Evolutionary conservation across 1,140 invertebrate species (phyloP), one percentile per base, ranked within the genome.

Genomic region (Sycobia sp.): DNA sequence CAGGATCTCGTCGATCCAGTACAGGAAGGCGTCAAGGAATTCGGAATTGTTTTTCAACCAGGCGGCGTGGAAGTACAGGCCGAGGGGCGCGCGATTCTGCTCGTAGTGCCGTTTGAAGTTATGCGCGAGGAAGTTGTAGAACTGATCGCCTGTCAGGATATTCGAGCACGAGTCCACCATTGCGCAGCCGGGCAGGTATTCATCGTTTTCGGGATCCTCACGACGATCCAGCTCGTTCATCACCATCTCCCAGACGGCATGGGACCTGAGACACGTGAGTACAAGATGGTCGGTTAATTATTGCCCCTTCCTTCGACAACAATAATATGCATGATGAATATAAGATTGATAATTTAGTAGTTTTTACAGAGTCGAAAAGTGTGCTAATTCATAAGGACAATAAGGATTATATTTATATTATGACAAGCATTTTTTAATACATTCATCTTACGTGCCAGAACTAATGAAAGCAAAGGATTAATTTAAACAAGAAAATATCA

Each of bases 181-280:
- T 67, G 94, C 93, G 73, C 95, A 98, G 43, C 95, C 95, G 3
- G 94, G 92, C 3, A 97, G 82, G 70, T 94, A 92, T 77, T 97
- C 94, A 73, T 96, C 94, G 72, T 94, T 93, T 65, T 85, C 89
- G 0, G 94, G 94, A 76, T 96, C 93, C 78, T 96, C 95, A 63
- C 95, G 87, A 64, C 94, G 86, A 82, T 97, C 94, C 69, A 96
- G 80, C 77, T 97, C 94, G 76, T 97, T 97, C 91, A 97, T 94
- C n/a, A 96, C 94, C 92, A 97, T 96, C 82, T 97, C 95, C 95
- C 95, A 97, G 11, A 96, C 94, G 23, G 94, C 94, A 76, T 96
- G 94, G 66, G 80, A 82, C 50, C 80, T 81, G 50, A 11, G 10
- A 50, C 16, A 75, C 73, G n/a, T 49, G 25, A n/a, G n/a, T n/a